Conservation (phyloP, 2,797 vertebrate genomes). For the Galaxias olidus region DNA sequence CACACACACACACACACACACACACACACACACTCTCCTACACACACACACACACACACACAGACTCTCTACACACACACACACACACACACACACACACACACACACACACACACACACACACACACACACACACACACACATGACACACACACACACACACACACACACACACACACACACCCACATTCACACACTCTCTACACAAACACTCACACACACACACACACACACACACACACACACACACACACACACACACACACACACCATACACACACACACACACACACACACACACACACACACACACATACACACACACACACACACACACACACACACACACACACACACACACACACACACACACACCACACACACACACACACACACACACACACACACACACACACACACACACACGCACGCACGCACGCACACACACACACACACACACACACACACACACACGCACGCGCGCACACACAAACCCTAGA, state of each 20-base stretch:
- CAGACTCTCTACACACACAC: too few relatives aligned
- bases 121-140: not conserved
- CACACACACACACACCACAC: not conserved
- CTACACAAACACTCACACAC: too few relatives aligned
- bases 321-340: not conserved
- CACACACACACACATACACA: not conserved
- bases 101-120: not conserved
- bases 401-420: not conserved
- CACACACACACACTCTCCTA: not conserved
- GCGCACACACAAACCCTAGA: constrained; percentile 17
- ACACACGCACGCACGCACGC: constrained; percentile 5
- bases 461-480: constrained; percentile 13
- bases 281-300: too few relatives aligned
- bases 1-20: not conserved
- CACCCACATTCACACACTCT: too few relatives aligned
- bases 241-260: not conserved
- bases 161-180: not conserved
- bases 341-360: not conserved
- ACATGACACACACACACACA: too few relatives aligned
- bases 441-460: constrained; percentile 10
- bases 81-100: not conserved
- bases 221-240: not conserved
- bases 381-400: not conserved
- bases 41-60: not conserved
- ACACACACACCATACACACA: not conserved